A percentile compares a stretch with the other conserved stretches of the same genome.
Conservation (phyloP, 2,113 vertebrate species). For the Sinosuthora webbiana region DNA sequence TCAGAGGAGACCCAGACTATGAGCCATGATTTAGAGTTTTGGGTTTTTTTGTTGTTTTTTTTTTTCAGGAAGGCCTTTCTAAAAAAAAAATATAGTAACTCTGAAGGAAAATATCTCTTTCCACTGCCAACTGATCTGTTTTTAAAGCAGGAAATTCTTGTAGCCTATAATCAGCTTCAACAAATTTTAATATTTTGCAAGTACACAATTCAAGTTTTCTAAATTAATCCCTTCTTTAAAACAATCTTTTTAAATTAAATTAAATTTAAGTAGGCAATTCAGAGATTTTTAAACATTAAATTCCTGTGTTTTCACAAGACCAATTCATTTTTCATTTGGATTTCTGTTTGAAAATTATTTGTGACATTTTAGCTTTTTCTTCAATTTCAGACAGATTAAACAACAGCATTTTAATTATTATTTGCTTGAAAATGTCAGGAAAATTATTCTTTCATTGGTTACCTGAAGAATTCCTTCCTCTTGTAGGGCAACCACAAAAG, state of each 20-base stretch:
- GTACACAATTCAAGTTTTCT: background rate
- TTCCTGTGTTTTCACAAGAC: background rate
- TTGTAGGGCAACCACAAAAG: background rate
- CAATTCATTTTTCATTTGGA: background rate
- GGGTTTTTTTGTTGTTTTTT: too few species aligned
- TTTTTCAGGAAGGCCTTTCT: background rate
- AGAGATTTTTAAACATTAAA: background rate
- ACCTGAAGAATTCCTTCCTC: background rate
- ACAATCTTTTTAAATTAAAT: background rate
- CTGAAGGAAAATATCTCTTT: background rate
- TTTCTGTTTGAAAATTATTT: background rate
- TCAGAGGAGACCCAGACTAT: background rate
- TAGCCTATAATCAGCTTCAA: background rate
- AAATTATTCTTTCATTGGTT: background rate
- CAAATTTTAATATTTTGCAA: background rate
- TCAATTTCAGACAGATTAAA: background rate
- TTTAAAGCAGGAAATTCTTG: background rate
- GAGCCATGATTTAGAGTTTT: background rate
- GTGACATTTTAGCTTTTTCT: background rate
- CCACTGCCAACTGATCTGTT: background rate
- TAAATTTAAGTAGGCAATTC: background rate
- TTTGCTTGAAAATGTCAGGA: background rate
- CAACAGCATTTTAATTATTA: background rate
- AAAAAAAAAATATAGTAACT: background rate
- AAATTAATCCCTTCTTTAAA: background rate